A percentile compares a stretch with the other conserved stretches of the same genome.
phyloP scores from a whole-genome alignment of 2,797 vertebrate species.

The Halcyon smyrnensis region DNA sequence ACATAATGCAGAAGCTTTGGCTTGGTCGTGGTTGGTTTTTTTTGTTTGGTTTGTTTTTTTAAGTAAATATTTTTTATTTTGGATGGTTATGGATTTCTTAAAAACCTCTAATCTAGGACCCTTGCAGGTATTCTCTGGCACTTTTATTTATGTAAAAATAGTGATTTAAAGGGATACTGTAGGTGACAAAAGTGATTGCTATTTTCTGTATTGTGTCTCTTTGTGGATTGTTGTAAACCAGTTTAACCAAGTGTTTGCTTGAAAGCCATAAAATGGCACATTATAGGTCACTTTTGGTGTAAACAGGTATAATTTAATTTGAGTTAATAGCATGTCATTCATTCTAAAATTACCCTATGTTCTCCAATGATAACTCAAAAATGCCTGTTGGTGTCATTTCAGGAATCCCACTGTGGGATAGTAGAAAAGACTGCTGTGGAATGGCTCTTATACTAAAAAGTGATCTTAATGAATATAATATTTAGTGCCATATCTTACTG shows the following conservation, averaged over 20 bases:
- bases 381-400: not conserved
- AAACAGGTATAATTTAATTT: not conserved
- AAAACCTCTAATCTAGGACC: not conserved
- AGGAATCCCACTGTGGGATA: accelerated
- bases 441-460: not conserved
- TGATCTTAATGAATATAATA: not conserved
- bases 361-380: not conserved
- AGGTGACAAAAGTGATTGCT: not conserved
- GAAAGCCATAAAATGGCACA: not conserved
- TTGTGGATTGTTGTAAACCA: not conserved
- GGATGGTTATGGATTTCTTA: not conserved
- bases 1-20: not conserved
- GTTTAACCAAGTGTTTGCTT: not conserved
- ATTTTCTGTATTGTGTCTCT: not conserved
- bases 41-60: too few species aligned
- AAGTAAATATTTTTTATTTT: not conserved
- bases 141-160: not conserved
- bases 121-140: not conserved
- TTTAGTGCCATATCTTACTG: not conserved
- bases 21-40: not conserved
- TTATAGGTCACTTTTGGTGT: not conserved
- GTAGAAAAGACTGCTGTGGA: not conserved
- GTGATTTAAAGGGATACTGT: not conserved
- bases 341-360: not conserved
- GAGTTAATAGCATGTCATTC: not conserved